Percentiles rank a stretch among this genome's conserved stretches.
Evolutionary conservation across 2,888 invertebrate species (phyloP).

Genomic region (Bruchidius siliquastri): DNA sequence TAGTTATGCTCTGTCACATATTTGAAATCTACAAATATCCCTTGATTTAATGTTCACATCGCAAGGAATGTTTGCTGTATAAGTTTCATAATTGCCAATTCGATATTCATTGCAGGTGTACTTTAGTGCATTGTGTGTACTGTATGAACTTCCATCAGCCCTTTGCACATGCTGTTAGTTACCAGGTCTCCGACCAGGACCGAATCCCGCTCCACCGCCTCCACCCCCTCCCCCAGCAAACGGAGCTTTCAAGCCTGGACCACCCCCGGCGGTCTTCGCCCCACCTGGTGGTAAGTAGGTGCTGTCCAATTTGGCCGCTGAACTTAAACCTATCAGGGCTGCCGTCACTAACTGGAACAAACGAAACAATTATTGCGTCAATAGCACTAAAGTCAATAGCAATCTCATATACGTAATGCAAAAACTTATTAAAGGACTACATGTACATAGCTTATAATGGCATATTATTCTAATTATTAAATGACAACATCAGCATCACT

Average conservation of each 20-base stretch:
- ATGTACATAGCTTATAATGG: no score
- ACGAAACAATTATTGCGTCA: background rate
- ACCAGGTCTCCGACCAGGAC: slow-evolving; percentile 40
- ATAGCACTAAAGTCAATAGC: no score
- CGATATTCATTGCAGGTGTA: background rate
- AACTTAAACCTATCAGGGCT: slow-evolving; percentile 45
- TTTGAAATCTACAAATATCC: no score
- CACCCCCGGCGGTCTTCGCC: slow-evolving; percentile 46
- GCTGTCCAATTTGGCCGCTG: slow-evolving; percentile 53
- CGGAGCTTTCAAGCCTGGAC: slow-evolving; percentile 45
- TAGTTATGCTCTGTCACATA: no score
- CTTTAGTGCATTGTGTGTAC: background rate
- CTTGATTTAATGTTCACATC: no score
- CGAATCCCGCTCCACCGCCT: slow-evolving; percentile 30
- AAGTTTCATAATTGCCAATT: no score
- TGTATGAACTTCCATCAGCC: background rate
- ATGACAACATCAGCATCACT: no score
- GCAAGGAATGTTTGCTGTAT: no score
- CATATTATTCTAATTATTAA: no score
- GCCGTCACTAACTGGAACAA: slow-evolving; percentile 48
- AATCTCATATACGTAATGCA: no score
- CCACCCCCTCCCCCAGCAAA: slow-evolving; percentile 34
- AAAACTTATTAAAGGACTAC: no score
- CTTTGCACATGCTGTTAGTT: background rate
- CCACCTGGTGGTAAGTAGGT: slow-evolving; percentile 56